These are phyloP conservation scores for Amblyjoppa fuscipennis DNA, from an alignment of 2,888 invertebrate species.

Conservation along the genomic window DNA sequence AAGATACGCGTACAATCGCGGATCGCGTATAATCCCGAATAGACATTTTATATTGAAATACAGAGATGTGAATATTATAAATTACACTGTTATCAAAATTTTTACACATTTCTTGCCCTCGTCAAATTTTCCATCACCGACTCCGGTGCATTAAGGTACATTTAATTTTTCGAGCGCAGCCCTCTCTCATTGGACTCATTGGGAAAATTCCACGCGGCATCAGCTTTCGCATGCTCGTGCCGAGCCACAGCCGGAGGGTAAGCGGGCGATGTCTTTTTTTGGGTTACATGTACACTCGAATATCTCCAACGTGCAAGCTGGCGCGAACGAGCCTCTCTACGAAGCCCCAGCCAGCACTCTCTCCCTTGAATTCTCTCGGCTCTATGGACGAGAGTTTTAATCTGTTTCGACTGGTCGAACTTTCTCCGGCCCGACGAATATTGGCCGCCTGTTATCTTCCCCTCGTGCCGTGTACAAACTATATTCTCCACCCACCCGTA, in stretches of 20 bases:
- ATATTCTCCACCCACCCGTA: background rate
- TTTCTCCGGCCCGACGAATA: constrained; percentile 1
- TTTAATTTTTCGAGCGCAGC: background rate
- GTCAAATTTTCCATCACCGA: background rate
- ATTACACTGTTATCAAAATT: too few relatives aligned
- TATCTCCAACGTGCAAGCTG: constrained; percentile 1
- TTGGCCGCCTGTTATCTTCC: constrained; percentile 7
- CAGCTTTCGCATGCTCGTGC: constrained; percentile 30
- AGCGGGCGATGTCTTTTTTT: constrained; percentile 23
- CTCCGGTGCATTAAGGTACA: background rate
- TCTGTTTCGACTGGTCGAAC: constrained; percentile 44
- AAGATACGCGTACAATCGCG: too few relatives aligned
- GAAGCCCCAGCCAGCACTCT: background rate
- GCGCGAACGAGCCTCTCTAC: background rate
- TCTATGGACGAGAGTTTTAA: constrained; percentile 44
- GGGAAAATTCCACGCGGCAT: background rate
- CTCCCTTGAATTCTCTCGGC: constrained; percentile 20
- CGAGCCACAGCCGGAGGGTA: background rate
- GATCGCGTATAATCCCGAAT: too few relatives aligned
- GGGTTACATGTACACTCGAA: constrained; percentile 23
- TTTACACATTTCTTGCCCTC: too few relatives aligned
- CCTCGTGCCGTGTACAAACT: background rate
- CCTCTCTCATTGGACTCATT: background rate
- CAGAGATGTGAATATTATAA: too few relatives aligned
- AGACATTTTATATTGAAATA: too few relatives aligned